These are phyloP conservation scores for Octopus bimaculoides DNA, from an alignment of 1,140 invertebrate genomes.

Conservation along the genomic window DNA sequence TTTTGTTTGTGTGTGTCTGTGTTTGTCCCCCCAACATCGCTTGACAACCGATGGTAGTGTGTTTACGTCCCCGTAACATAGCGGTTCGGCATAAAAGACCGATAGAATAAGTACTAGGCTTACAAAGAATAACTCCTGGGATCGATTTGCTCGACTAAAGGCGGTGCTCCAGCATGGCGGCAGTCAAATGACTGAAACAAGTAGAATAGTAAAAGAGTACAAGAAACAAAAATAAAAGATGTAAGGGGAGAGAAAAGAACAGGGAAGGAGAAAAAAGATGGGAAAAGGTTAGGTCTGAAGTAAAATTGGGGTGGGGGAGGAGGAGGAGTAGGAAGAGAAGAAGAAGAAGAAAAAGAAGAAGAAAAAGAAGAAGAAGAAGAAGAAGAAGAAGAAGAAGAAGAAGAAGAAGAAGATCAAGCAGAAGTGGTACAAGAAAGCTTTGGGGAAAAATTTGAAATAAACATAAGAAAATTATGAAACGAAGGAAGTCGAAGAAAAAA, in stretches of 20 bases:
- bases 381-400: not conserved
- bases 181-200: no score
- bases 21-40: no score
- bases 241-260: not conserved
- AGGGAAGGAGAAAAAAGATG: not conserved
- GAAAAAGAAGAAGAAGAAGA: not conserved
- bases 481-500: not conserved
- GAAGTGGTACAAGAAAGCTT: not conserved
- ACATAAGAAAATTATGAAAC: not conserved
- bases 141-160: no score
- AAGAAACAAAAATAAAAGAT: not conserved
- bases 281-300: not conserved
- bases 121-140: no score
- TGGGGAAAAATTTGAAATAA: not conserved
- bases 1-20: no score
- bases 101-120: no score
- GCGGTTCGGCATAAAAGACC: no score
- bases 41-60: no score
- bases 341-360: not conserved
- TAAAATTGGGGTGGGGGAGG: not conserved
- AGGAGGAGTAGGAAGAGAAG: not conserved
- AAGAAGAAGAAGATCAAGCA: not conserved
- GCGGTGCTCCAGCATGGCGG: no score
- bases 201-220: not conserved
- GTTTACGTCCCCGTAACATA: no score